Conservation (phyloP, 1,140 invertebrate genomes). For the Yoshiicerus persimilis region DNA sequence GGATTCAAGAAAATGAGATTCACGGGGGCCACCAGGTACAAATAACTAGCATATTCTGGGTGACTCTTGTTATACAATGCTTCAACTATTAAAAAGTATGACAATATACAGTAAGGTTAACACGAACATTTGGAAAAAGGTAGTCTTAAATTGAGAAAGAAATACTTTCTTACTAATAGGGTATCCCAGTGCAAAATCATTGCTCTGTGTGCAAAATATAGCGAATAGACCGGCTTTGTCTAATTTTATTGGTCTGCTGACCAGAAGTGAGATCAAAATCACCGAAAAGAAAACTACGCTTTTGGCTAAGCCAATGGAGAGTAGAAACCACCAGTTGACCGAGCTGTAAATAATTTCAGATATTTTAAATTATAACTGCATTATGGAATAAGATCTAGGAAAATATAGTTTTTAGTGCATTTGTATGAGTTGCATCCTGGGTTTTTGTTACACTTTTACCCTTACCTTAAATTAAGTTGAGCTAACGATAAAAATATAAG, state of each 20-base stretch:
- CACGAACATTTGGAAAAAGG: no score
- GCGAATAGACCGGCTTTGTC: slow-evolving; percentile 86
- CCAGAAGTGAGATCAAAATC: slow-evolving; percentile 72
- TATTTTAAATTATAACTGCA: neutral
- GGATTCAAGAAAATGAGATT: slow-evolving; percentile 91
- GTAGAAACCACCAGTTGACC: slow-evolving; percentile 88
- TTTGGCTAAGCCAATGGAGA: slow-evolving; percentile 82
- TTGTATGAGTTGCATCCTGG: neutral
- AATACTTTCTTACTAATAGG: slow-evolving; percentile 77
- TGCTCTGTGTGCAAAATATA: slow-evolving; percentile 95
- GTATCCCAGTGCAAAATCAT: slow-evolving; percentile 96
- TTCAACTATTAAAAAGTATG: slow-evolving; percentile 53
- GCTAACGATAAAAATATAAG: slow-evolving; percentile 89
- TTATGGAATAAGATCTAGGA: neutral
- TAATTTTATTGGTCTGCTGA: slow-evolving; percentile 75
- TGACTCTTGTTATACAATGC: slow-evolving; percentile 67
- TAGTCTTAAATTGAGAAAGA: neutral
- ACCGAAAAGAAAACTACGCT: slow-evolving; percentile 81
- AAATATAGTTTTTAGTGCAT: neutral
- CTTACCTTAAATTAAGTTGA: slow-evolving; percentile 71
- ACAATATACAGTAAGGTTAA: neutral
- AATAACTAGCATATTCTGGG: slow-evolving; percentile 84
- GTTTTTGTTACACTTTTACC: neutral
- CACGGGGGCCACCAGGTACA: slow-evolving; percentile 93
- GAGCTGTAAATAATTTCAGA: slow-evolving; percentile 52